Base-by-base conservation (phyloP, 2,797 vertebrate genomes). In the Typhlichthys subterraneus region DNA sequence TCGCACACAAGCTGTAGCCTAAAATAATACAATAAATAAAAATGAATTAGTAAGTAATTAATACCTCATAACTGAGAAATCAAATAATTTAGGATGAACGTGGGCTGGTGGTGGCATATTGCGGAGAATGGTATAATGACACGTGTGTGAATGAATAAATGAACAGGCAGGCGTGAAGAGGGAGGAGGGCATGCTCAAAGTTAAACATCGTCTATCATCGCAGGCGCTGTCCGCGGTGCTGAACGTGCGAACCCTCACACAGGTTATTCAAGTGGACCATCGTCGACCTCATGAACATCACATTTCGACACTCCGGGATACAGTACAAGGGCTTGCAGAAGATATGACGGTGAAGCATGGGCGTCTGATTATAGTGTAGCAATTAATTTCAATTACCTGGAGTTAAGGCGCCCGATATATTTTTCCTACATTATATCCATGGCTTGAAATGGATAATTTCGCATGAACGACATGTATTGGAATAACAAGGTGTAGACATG, bases 151-250 rank as follows among this genome's bases (percentile, higher is more conserved):
- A 45, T 57, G 55, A 57, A 57, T 15, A 17, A 57, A 57, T 57
- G 17, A 54, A 57, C 8, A 45, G 42, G 38, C n/a, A 14, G 29
- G 17, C 11, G 57, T 29, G 15, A 45, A 23, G 13, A 57, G 57
- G 65, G 47, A 15, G 48, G 45, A 57, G 45, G 46, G 52, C 64
- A 17, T 12, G 4, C 9, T 5, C 49, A 3, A 84, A 79, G 70
- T 78, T 71, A 54, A 57, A 19, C 38, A 38, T 5, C 33, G 33
- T 38, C 33, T 5, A 38, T 57, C n/a, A 15, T 33, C 33, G 54
- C 15, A 42, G 70, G 63, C 71, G 73, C 89, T 88, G 82, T 71
- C 85, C 80, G 57, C 47, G 88, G 85, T 87, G 63, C 85, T 85
- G 75, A 69, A 47, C 67, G 57, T 50, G 9, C 13, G 62, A 64